phyloP scores from a whole-genome alignment of 1,140 invertebrate genomes.

The Trichogramma pretiosum region DNA sequence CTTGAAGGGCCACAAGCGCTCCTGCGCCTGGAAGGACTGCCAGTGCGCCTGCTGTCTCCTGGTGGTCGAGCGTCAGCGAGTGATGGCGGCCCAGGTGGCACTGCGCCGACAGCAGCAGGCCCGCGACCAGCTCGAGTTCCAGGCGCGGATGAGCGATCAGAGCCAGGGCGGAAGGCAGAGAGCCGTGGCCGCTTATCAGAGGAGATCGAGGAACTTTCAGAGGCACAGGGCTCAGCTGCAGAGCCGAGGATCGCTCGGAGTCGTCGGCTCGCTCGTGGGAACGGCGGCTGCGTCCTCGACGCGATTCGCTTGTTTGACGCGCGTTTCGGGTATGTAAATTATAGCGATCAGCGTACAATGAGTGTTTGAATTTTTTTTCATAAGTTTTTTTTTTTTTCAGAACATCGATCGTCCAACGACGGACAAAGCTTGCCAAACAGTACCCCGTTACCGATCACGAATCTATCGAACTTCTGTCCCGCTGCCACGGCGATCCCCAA shows the following conservation, averaged over 20 bases:
- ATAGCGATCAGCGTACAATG: too few species aligned
- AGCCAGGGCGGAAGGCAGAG: constrained; percentile 31
- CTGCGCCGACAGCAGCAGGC: constrained; percentile 56
- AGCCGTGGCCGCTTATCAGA: constrained; percentile 50
- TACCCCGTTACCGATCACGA: too few species aligned
- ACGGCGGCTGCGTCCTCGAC: constrained; percentile 22
- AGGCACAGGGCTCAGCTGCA: constrained; percentile 44
- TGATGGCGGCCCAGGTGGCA: constrained; percentile 75
- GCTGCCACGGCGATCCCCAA: constrained; percentile 13
- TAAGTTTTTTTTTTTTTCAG: background rate
- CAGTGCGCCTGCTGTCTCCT: constrained; percentile 75
- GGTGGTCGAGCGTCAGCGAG: constrained; percentile 77
- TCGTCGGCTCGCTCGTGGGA: constrained; percentile 24
- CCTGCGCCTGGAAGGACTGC: constrained; percentile 72
- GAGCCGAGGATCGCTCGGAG: constrained; percentile 36
- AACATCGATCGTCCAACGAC: background rate
- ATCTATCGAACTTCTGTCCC: constrained; percentile 19
- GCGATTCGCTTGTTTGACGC: too few species aligned
- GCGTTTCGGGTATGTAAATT: too few species aligned
- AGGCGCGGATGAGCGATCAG: constrained; percentile 11
- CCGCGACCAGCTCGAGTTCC: constrained; percentile 32
- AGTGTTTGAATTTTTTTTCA: too few species aligned
- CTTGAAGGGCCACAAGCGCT: constrained; percentile 76
- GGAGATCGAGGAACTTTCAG: constrained; percentile 51
- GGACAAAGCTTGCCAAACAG: too few species aligned